phyloP scores from a whole-genome alignment of 1,140 invertebrate genomes.

The Portunus trituberculatus region DNA sequence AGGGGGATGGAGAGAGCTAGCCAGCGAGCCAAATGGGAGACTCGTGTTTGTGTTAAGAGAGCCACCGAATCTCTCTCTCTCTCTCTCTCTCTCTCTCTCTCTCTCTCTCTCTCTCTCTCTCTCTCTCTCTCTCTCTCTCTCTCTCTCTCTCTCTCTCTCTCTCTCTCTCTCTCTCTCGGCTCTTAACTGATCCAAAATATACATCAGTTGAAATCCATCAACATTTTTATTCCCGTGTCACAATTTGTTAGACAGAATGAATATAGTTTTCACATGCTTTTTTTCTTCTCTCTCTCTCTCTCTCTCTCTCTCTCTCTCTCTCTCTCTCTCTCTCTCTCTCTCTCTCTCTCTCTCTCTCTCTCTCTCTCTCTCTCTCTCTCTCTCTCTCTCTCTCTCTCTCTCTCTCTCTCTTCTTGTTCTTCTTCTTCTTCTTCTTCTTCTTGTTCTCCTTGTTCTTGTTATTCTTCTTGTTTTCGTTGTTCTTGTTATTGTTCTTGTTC shows the following conservation, averaged over 20 bases:
- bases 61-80: not conserved
- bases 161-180: not conserved
- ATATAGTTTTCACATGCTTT: not conserved
- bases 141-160: constrained; percentile 7
- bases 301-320: no score
- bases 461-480: no score
- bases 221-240: not conserved
- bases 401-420: not conserved
- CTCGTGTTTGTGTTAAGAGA: constrained; percentile 22
- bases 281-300: not conserved
- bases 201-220: not conserved
- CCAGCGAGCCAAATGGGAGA: constrained; percentile 9
- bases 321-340: no score
- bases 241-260: not conserved
- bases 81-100: not conserved
- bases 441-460: no score
- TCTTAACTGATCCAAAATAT: no score
- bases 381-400: no score
- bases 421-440: not conserved
- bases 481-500: no score
- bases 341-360: no score
- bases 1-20: not conserved
- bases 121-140: constrained; percentile 22
- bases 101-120: not conserved
- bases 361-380: not conserved